Base-by-base conservation (phyloP, 2,113 vertebrate species). In the Erythrocercus mccallii region DNA sequence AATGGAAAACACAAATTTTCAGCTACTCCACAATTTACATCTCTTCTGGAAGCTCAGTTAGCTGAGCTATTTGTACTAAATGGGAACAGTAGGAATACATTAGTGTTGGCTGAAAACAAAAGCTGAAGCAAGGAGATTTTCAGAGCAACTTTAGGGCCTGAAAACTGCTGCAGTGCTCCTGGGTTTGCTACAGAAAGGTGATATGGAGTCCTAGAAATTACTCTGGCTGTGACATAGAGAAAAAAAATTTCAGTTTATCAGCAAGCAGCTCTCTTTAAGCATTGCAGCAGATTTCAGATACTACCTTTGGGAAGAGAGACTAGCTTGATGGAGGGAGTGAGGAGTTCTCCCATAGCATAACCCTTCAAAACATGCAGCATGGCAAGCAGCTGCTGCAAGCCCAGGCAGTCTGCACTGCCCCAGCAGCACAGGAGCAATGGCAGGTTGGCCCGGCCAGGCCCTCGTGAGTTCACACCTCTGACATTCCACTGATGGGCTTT, bases 341-440 rank as follows among this genome's bases (percentile, higher is more conserved):
- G 48, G 20, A 85, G 42, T 50, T 70, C 40, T 70, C 35, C 54
- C 31, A 18, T 23, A 31, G 42, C 42, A 47, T 45, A 42, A 40
- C 18, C 28, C 19, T n/a, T 69, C 44, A 3, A 1, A 48, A 58
- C 1, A 3, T 45, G 14, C 56, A 16, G 22, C n/a, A 31, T 21
- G 44, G 21, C 70, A 71, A 74, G 66, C 23, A 35, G 48, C 50
- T 60, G 40, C 45, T 62, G 18, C 0, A 2, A 73, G 27, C 73
- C 73, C 42, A 61, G 25, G 60, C 0, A 0, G 23, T 30, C 45
- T 37, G 56, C 42, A 15, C 9, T 1, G 0, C 25, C 47, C 56
- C 21, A 1, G 25, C 35, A 35, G 47, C 0, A 0, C 22, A 12
- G 57, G 23, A 83, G 64, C 68, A 47, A 14, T 6, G 31, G 40